Evolutionary conservation across 1,140 invertebrate genomes (phyloP).

Genomic region (Megalonaias nervosa): DNA sequence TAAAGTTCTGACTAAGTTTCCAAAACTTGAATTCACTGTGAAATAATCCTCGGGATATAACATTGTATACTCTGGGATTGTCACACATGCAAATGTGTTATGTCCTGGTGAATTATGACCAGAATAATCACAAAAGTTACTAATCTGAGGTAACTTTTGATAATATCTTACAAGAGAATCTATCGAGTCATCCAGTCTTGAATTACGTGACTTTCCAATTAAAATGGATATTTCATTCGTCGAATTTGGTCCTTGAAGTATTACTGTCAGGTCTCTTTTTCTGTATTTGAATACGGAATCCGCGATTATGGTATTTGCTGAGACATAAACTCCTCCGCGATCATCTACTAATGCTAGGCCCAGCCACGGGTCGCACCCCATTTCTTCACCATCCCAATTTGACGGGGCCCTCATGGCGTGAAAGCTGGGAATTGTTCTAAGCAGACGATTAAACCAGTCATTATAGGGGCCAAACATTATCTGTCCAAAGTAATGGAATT

Average conservation of each 20-base stretch:
- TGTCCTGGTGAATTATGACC: neutral
- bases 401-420: slow-evolving; percentile 29
- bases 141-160: neutral
- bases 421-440: slow-evolving; percentile 39
- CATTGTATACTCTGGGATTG: slow-evolving; percentile 3
- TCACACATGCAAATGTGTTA: slow-evolving; percentile 6
- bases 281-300: slow-evolving; percentile 31
- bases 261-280: slow-evolving; percentile 27
- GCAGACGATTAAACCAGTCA: slow-evolving; percentile 47
- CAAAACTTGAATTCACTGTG: slow-evolving; percentile 31
- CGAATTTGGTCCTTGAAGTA: neutral
- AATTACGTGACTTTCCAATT: slow-evolving; percentile 25
- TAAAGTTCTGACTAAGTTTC: slow-evolving; percentile 21
- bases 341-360: slow-evolving; percentile 48
- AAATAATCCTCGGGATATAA: slow-evolving; percentile 38
- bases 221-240: slow-evolving; percentile 15
- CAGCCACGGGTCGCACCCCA: slow-evolving; percentile 39
- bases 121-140: slow-evolving; percentile 15
- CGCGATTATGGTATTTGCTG: slow-evolving; percentile 40
- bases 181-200: slow-evolving; percentile 23
- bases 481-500: slow-evolving; percentile 33
- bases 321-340: slow-evolving; percentile 54
- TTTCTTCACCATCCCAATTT: slow-evolving; percentile 31
- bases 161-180: slow-evolving; percentile 15
- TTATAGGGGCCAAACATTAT: slow-evolving; percentile 45